A percentile compares a stretch with the other conserved stretches of the same genome.
These are phyloP conservation scores for Octonoba sinensis DNA, from an alignment of 2,888 invertebrate species.

Conservation along the genomic window DNA sequence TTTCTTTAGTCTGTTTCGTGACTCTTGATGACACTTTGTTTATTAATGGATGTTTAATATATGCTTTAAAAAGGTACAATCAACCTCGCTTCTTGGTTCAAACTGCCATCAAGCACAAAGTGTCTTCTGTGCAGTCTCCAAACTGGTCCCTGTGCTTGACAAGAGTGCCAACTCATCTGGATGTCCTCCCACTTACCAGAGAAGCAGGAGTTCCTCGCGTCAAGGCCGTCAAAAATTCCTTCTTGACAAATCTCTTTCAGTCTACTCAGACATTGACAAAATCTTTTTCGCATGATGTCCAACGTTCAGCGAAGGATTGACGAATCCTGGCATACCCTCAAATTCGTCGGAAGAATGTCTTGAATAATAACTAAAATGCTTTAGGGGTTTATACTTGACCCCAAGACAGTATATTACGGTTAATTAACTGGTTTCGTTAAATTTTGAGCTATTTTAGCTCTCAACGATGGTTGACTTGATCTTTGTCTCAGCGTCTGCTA, in stretches of 20 bases:
- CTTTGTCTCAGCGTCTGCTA: too few relatives aligned
- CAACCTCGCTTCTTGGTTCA: slow-evolving; percentile 6
- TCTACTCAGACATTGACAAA: slow-evolving; percentile 23
- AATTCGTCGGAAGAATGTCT: slow-evolving; percentile 22
- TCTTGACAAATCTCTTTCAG: not conserved
- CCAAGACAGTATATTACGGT: too few relatives aligned
- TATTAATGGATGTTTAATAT: slow-evolving; percentile 33
- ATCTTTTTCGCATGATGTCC: slow-evolving; percentile 4
- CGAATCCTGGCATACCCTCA: slow-evolving; percentile 22
- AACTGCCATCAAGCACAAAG: slow-evolving; percentile 35
- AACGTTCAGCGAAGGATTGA: slow-evolving; percentile 3
- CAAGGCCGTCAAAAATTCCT: slow-evolving; percentile 27
- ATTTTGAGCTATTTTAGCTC: too few relatives aligned
- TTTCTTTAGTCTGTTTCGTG: not conserved
- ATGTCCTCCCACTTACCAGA: slow-evolving; percentile 22
- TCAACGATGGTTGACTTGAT: too few relatives aligned
- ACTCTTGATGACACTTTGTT: slow-evolving; percentile 5
- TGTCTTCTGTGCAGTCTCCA: slow-evolving; percentile 6
- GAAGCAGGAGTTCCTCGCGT: slow-evolving; percentile 20
- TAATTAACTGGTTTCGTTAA: too few relatives aligned
- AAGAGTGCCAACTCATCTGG: slow-evolving; percentile 33
- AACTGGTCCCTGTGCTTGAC: slow-evolving; percentile 31
- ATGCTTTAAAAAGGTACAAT: slow-evolving; percentile 18
- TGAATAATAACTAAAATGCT: too few relatives aligned
- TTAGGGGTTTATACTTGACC: too few relatives aligned